These are phyloP conservation scores for Odontomyia ornata DNA, from an alignment of 2,888 invertebrate genomes.

Conservation along the genomic window DNA sequence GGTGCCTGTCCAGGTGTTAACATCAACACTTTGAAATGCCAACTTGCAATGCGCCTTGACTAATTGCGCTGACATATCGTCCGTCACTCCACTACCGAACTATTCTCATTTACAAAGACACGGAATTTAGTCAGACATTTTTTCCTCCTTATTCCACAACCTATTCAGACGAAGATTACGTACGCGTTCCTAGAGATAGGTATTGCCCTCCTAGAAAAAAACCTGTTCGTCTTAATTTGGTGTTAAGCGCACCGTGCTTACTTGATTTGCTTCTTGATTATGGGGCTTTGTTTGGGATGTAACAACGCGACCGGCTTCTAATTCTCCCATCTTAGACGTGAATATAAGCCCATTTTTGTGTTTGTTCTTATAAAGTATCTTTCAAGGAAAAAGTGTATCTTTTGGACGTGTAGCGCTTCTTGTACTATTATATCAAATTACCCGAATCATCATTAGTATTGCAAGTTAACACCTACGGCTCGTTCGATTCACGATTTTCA, in stretches of 20 bases:
- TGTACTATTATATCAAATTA: constrained; percentile 30
- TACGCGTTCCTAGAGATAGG: too few species aligned
- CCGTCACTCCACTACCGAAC: constrained; percentile 2
- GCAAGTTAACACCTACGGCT: constrained; percentile 30
- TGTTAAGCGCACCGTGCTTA: constrained; percentile 16
- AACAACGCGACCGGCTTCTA: constrained; percentile 39
- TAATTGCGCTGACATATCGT: constrained; percentile 18
- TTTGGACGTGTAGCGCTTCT: constrained; percentile 4
- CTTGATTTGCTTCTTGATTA: constrained; percentile 26
- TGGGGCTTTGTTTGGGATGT: constrained; percentile 4
- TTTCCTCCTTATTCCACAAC: neutral
- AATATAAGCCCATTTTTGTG: constrained; percentile 33
- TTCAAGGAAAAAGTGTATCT: neutral
- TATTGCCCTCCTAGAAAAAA: neutral
- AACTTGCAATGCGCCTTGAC: constrained; percentile 4
- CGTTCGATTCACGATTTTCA: neutral
- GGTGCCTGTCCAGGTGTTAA: constrained; percentile 20
- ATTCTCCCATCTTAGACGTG: constrained; percentile 12
- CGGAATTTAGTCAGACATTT: neutral
- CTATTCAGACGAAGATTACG: too few species aligned
- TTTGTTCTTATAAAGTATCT: constrained; percentile 36
- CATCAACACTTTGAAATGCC: constrained; percentile 22
- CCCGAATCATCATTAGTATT: constrained; percentile 36
- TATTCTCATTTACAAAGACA: neutral
- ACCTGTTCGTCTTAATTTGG: constrained; percentile 30